Evolutionary conservation across 1,140 invertebrate species (phyloP).

Genomic region (Saxidomus purpurata): DNA sequence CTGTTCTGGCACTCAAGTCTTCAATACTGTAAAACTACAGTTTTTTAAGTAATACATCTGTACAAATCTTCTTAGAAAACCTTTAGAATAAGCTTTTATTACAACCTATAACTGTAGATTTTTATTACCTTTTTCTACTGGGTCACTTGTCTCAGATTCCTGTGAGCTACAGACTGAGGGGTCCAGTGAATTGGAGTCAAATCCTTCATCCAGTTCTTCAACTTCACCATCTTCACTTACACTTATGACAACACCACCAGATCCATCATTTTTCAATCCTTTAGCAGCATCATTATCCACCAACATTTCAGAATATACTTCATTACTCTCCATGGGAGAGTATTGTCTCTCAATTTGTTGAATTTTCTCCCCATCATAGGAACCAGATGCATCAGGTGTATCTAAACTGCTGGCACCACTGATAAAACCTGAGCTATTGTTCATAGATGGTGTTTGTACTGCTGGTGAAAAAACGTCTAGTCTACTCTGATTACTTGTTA

Average conservation of each 20-base stretch:
- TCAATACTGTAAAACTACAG: too few species aligned
- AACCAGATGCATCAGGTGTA: conserved; percentile 49
- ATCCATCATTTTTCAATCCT: neutral
- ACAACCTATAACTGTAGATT: too few species aligned
- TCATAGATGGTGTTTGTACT: conserved; percentile 37
- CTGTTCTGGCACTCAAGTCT: too few species aligned
- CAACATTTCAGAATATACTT: neutral
- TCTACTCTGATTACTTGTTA: neutral
- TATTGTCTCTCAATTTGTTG: neutral
- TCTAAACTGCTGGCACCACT: conserved; percentile 60
- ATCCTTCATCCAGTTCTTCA: conserved; percentile 28
- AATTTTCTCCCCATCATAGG: conserved; percentile 35
- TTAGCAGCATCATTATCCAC: neutral
- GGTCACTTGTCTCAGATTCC: conserved; percentile 54
- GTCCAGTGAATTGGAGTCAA: conserved; percentile 1
- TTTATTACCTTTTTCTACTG: conserved; percentile 62
- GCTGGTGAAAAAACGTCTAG: neutral
- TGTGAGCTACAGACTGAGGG: conserved; percentile 56
- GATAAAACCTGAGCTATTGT: conserved; percentile 63
- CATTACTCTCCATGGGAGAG: neutral
- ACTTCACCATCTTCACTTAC: conserved; percentile 14
- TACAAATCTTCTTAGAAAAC: too few species aligned
- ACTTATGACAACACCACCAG: conserved; percentile 49
- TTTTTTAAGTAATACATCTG: too few species aligned
- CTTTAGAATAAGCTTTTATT: too few species aligned